Conservation (phyloP, 2,797 vertebrate species). For the Numenius phaeopus region DNA sequence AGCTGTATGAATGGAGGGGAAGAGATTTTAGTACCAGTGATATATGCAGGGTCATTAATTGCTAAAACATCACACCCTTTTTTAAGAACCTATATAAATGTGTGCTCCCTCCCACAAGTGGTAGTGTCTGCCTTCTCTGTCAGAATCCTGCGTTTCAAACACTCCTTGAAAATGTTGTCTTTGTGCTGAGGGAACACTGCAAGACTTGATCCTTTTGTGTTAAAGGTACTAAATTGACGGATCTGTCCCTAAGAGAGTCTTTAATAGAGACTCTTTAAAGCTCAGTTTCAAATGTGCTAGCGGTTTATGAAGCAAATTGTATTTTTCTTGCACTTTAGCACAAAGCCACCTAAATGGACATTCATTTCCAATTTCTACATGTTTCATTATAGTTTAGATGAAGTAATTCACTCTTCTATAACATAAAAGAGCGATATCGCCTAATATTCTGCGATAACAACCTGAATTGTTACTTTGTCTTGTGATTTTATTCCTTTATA, state of each 20-base stretch:
- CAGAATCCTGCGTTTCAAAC: background rate
- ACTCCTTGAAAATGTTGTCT: background rate
- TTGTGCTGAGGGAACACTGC: background rate
- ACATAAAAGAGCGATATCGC: background rate
- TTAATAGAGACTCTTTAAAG: background rate
- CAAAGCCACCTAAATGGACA: background rate
- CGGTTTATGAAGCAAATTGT: background rate
- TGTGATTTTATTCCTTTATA: background rate
- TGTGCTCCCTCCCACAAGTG: background rate
- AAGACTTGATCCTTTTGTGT: background rate
- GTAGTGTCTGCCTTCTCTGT: background rate
- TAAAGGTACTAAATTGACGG: background rate
- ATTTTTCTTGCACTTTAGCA: background rate
- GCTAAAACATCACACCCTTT: background rate
- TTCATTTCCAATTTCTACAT: background rate
- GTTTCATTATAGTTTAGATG: background rate
- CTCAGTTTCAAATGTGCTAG: background rate
- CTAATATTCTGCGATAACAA: background rate
- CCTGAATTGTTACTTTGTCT: background rate
- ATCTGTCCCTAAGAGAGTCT: background rate
- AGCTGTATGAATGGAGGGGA: fast-evolving
- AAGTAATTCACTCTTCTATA: background rate
- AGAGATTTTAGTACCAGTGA: background rate
- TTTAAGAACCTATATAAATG: background rate
- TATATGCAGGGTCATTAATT: background rate